Evolutionary conservation across 2,888 invertebrate species (phyloP), one percentile per base, ranked within the genome.

Genomic region (Drosophila rellima): DNA sequence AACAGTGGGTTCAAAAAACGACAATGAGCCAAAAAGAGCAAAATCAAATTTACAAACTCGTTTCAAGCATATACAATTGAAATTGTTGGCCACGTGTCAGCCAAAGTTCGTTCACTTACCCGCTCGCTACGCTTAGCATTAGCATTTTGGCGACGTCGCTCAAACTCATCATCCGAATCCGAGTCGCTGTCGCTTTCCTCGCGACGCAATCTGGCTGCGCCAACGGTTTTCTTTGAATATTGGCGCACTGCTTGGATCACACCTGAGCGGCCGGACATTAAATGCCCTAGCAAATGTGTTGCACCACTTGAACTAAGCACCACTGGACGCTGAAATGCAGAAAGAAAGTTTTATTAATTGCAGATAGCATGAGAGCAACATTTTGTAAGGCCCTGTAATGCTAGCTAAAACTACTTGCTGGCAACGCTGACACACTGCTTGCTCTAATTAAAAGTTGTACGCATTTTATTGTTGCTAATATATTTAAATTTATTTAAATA

Each of bases 161-260:
- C 91, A 48, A 88, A 82, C 69, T 92, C 91, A 80, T 90, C 90
- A 70, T 95, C 95, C 0, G 94, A 94, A 47, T 91, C 91, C 11
- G 94, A 94, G 64, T 95, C 95, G 35, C 94, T 94, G 70, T 94
- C 94, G 47, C 92, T 91, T 52, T 90, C 87, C 56, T 88, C 79
- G 11, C 87, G 81, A 4, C 82, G 82, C 74, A 84, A 40, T 15
- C 80, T 78, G 52, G 87, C 80, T 39, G 85, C 70, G 51, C 73
- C 66, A 3, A 72, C 71, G 6, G 62, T 68, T 78, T 91, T 91
- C 80, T 91, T 91, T n/a, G 90, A 88, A 70, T 90, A 90, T 65
- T 80, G 68, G 42, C 90, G 88, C 50, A 71, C 75, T 17, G 73
- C 63, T 61, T 73, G 72, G 29, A 78, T 29, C 51, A 59, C 40